Evolutionary conservation across 2,888 invertebrate species (phyloP), one percentile per base, ranked within the genome.

Genomic region (Pegoplata infirma): DNA sequence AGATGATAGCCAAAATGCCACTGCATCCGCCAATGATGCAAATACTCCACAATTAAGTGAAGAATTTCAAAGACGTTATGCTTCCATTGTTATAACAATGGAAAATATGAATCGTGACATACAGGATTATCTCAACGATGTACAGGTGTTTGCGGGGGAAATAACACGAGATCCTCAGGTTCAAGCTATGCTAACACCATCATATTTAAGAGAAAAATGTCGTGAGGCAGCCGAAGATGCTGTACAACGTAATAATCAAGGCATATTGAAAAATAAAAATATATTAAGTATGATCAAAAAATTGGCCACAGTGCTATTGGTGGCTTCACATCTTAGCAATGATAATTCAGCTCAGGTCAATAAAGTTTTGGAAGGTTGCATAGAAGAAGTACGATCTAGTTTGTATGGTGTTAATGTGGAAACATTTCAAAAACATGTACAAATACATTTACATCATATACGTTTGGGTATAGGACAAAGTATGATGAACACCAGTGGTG

Each of bases 1-100:
- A 8, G 84, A 84, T 21, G 81, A 81, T n/a, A 81, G 82, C 44
- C 76, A 72, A 72, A 80, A 40, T 49, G 59, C 67, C 1, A 49
- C 32, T 2, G 55, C 64, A 7, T 14, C 72, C 16, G 47, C 40
- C 10, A 28, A 2, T 19, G 78, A 74, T 40, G 67, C 64, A 6
- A 69, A 53, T 56, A 46, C 64, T 0, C 82, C 79, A 0, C 82
- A 80, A 25, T 73, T 84, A 84, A 93, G 95, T 4, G 93, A 95
- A 79, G 97, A 98, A 86, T 98, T 98, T 88, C 96, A 98, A 88
- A 93, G 95, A 83, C 94, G 94, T 85, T 98, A 98, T 91, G 98
- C 98, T 12, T 92, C 93, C 80, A 92, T 93, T 82, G 94, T 98
- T 2, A 93, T 98, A 67, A 96, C 97, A 81, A 92, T 98, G 83